Conservation (phyloP, 1,140 invertebrate genomes). For the Leptinotarsa texana region DNA sequence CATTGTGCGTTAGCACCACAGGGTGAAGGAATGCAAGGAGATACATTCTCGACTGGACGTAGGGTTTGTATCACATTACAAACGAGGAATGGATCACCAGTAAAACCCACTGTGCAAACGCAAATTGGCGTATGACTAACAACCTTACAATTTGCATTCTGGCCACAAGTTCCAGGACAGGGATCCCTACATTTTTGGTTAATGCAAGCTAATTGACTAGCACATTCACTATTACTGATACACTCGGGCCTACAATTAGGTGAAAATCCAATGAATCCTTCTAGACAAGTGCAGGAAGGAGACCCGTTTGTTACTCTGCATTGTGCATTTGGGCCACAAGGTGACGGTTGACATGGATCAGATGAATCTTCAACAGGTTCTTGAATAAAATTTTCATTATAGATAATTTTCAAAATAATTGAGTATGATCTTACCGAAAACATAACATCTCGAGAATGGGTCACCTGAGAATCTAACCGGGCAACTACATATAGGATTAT, state of each 20-base stretch:
- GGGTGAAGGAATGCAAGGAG: conserved; percentile 65
- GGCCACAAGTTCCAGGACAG: conserved; percentile 78
- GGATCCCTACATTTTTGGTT: conserved; percentile 83
- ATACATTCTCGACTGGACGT: conserved; percentile 52
- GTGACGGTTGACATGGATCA: conserved; percentile 80
- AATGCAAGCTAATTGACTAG: conserved; percentile 73
- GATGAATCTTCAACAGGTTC: conserved; percentile 40
- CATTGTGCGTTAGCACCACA: conserved; percentile 71
- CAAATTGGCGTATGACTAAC: conserved; percentile 82
- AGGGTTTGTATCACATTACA: conserved; percentile 55
- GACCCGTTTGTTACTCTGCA: conserved; percentile 77
- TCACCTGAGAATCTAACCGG: conserved; percentile 69
- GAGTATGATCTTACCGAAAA: conserved; percentile 55
- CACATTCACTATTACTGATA: conserved; percentile 79
- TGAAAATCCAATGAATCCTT: conserved; percentile 81
- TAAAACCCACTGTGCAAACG: conserved; percentile 73
- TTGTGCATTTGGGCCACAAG: conserved; percentile 79
- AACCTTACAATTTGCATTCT: conserved; percentile 81
- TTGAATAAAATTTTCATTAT: conserved; percentile 15
- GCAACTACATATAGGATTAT: conserved; percentile 74
- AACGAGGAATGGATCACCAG: conserved; percentile 72
- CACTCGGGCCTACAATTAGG: conserved; percentile 82
- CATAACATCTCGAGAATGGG: conserved; percentile 66
- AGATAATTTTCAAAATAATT: not conserved
- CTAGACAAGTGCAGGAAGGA: conserved; percentile 79